phyloP scores from a whole-genome alignment of 1,140 invertebrate genomes.

The Leptinotarsa undecemlineata region DNA sequence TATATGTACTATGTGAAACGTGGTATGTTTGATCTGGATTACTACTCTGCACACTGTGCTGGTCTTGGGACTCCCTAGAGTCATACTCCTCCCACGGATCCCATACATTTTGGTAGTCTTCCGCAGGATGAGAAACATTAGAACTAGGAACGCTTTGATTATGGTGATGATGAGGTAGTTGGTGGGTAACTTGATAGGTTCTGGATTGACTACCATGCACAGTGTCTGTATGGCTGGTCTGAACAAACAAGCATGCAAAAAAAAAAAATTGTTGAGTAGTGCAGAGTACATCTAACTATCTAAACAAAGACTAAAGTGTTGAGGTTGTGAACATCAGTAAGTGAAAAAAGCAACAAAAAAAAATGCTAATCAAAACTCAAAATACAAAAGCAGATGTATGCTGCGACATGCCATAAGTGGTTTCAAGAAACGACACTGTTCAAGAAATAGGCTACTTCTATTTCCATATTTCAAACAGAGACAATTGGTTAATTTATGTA shows the following conservation, averaged over 20 bases:
- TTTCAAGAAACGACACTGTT: no score
- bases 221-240: conserved; percentile 43
- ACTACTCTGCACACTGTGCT: no score
- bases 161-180: conserved; percentile 23
- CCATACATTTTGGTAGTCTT: conserved; percentile 44
- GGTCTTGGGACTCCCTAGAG: conserved; percentile 42
- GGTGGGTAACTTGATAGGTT: conserved; percentile 32
- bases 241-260: conserved; percentile 51
- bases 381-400: conserved; percentile 45
- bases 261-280: conserved; percentile 37
- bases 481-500: no score
- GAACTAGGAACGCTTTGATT: conserved; percentile 19
- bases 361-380: conserved; percentile 44
- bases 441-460: no score
- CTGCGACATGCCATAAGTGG: conserved; percentile 33
- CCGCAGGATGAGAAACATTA: conserved; percentile 25
- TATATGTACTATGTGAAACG: no score
- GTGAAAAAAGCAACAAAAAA: conserved; percentile 23
- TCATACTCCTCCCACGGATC: conserved; percentile 64
- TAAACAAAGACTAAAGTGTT: conserved; percentile 32
- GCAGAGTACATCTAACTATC: conserved; percentile 11
- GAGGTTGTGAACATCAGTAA: conserved; percentile 23
- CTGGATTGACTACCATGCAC: conserved; percentile 38
- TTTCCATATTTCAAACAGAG: no score
- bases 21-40: no score